Evolutionary conservation across 2,888 invertebrate species (phyloP).

Genomic region (Hemicrepidius hirtus): DNA sequence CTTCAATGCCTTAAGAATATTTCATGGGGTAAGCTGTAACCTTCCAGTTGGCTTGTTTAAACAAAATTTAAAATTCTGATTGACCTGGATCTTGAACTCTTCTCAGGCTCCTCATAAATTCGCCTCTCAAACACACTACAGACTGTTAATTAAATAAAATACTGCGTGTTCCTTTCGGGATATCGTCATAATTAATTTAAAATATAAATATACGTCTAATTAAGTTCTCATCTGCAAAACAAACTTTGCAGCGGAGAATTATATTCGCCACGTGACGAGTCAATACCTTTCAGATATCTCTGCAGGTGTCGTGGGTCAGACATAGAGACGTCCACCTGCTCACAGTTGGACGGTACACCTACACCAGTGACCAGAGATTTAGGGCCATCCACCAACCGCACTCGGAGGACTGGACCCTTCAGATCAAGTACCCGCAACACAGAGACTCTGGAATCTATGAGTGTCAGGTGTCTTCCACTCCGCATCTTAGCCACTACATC

Average conservation of each 20-base stretch:
- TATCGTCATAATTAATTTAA: constrained; percentile 16
- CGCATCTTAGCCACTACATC: constrained; percentile 94
- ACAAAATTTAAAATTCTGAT: constrained; percentile 34
- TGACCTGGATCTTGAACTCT: constrained; percentile 14
- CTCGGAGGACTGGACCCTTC: constrained; percentile 93
- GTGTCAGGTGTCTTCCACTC: constrained; percentile 95
- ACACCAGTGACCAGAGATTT: constrained; percentile 94
- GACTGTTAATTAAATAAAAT: constrained; percentile 20
- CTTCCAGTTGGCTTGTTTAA: constrained; percentile 26
- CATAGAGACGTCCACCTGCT: constrained; percentile 92
- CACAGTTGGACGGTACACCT: constrained; percentile 92
- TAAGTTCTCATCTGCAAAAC: constrained; percentile 23
- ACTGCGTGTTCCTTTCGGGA: constrained; percentile 2
- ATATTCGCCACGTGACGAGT: constrained; percentile 15
- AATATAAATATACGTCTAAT: constrained; percentile 15
- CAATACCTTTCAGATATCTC: constrained; percentile 75
- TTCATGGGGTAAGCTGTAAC: background rate
- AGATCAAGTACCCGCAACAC: constrained; percentile 94
- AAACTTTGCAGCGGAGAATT: constrained; percentile 24
- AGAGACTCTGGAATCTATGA: constrained; percentile 94
- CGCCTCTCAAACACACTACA: background rate
- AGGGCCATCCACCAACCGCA: constrained; percentile 89
- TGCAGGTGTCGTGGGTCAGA: constrained; percentile 94
- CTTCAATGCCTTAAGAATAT: background rate
- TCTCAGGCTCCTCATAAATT: constrained; percentile 11